Percentiles rank a stretch among this genome's conserved stretches.
Evolutionary conservation across 2,888 invertebrate genomes (phyloP).

Genomic region (Drosophila melanosoma): DNA sequence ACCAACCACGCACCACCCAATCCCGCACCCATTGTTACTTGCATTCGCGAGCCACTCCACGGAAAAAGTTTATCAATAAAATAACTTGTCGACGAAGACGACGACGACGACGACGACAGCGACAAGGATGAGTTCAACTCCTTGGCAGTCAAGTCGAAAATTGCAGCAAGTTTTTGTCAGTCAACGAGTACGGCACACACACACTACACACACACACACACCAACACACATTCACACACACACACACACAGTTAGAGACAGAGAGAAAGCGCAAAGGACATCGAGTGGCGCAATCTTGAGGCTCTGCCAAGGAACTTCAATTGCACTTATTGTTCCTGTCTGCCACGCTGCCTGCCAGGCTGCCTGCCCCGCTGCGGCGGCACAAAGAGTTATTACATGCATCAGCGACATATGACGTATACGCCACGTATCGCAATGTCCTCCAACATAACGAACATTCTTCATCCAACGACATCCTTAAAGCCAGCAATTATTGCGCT

Average conservation of each 20-base stretch:
- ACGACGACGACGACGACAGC: conserved; percentile 41
- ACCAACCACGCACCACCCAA: not conserved
- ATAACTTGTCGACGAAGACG: conserved; percentile 77
- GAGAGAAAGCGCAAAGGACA: conserved; percentile 58
- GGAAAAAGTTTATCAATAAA: conserved; percentile 79
- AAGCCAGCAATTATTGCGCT: conserved; percentile 55
- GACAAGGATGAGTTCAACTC: conserved; percentile 45
- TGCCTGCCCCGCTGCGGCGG: conserved; percentile 8
- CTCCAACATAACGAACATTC: conserved; percentile 4
- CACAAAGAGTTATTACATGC: conserved; percentile 58
- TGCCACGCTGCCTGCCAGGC: not conserved
- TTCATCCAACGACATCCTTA: conserved; percentile 27
- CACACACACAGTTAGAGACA: not conserved
- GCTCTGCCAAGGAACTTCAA: conserved; percentile 69
- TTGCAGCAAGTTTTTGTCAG: conserved; percentile 73
- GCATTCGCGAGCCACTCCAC: conserved; percentile 55
- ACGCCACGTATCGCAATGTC: conserved; percentile 46
- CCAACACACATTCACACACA: not conserved
- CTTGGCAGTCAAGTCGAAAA: conserved; percentile 76
- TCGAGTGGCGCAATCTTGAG: conserved; percentile 74
- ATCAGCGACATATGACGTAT: conserved; percentile 56
- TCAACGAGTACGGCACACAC: conserved; percentile 23
- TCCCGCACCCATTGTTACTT: not conserved
- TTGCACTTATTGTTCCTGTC: conserved; percentile 70
- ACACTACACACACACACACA: not conserved